Conservation (phyloP, 2,888 invertebrate genomes). For the Scaptomyza caliginosa region DNA sequence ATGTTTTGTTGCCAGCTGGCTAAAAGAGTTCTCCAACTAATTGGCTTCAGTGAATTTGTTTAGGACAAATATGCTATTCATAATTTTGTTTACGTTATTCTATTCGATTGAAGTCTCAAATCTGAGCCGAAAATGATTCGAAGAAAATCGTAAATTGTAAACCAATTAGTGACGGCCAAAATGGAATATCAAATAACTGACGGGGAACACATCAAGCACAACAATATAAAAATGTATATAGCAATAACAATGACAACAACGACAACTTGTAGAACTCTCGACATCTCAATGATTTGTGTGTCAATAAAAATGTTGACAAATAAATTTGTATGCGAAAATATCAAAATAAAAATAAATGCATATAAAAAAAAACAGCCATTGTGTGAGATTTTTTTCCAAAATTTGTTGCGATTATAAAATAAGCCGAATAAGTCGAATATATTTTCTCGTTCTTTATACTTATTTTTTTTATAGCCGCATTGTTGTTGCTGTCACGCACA, state of each 20-base stretch:
- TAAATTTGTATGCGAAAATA: conserved; percentile 57
- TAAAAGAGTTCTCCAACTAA: conserved; percentile 34
- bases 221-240: not conserved
- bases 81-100: not conserved
- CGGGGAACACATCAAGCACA: conserved; percentile 46
- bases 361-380: conserved; percentile 31
- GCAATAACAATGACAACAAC: conserved; percentile 8
- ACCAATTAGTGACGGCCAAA: conserved; percentile 56
- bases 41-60: conserved; percentile 20
- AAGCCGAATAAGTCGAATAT: conserved; percentile 53
- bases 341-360: conserved; percentile 10
- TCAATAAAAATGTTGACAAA: conserved; percentile 61
- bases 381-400: conserved; percentile 32
- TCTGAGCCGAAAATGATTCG: conserved; percentile 30
- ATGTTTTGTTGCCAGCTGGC: conserved; percentile 39
- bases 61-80: conserved; percentile 8
- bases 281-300: conserved; percentile 63
- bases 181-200: conserved; percentile 69
- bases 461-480: conserved; percentile 11
- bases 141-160: conserved; percentile 32
- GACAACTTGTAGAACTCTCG: conserved; percentile 14
- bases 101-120: conserved; percentile 11
- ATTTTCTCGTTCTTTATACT: not conserved
- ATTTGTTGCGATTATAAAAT: conserved; percentile 64
- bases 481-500: conserved; percentile 54